Percentiles rank a stretch among this genome's conserved stretches.
Conservation (phyloP, 2,797 vertebrate species). For the Naso thynnoides region DNA sequence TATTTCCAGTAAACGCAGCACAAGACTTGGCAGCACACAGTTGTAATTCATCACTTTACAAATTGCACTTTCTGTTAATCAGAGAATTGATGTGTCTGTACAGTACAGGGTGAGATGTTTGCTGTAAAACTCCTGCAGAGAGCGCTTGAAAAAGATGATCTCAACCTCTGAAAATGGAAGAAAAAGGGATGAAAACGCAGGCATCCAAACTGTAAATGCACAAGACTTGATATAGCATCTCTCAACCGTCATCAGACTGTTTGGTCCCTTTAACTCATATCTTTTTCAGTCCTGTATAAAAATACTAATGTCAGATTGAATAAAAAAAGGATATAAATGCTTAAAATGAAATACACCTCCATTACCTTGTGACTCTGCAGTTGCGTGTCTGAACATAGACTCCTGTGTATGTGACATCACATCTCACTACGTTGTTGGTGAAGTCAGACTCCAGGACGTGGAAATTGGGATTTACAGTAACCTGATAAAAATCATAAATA, state of each 20-base stretch:
- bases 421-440: slow-evolving; percentile 87
- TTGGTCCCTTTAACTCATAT: neutral
- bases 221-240: neutral
- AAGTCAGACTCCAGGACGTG: slow-evolving; percentile 87
- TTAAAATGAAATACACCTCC: neutral
- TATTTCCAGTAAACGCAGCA: slow-evolving; percentile 38
- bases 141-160: slow-evolving; percentile 11
- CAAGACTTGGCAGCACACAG: slow-evolving; percentile 22
- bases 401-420: slow-evolving; percentile 88
- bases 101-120: slow-evolving; percentile 41
- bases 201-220: neutral
- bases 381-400: slow-evolving; percentile 84
- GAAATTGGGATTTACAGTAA: slow-evolving; percentile 88
- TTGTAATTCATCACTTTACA: slow-evolving; percentile 24
- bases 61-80: slow-evolving; percentile 22
- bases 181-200: slow-evolving; percentile 18
- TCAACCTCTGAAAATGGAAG: slow-evolving; percentile 72
- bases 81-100: slow-evolving; percentile 3
- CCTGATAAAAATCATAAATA: slow-evolving; percentile 64
- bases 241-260: too few species aligned
- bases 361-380: slow-evolving; percentile 84
- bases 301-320: neutral
- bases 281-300: neutral
- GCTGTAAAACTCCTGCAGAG: slow-evolving; percentile 25
- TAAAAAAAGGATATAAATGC: neutral